Evolutionary conservation across 2,113 vertebrate genomes (phyloP).

Genomic region (Microcebus tavaratra): DNA sequence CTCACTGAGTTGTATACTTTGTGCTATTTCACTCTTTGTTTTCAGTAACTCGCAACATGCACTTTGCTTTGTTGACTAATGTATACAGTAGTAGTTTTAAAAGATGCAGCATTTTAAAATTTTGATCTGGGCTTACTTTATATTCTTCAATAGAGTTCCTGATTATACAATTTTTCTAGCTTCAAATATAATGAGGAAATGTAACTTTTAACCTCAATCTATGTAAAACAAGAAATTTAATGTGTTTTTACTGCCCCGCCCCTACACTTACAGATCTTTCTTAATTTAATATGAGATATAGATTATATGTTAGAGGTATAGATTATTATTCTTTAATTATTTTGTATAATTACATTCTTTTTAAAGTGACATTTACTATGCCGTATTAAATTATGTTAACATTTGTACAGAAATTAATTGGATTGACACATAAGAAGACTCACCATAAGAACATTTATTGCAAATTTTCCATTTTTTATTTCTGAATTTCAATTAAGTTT

Average conservation of each 20-base stretch:
- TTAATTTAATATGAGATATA: not conserved
- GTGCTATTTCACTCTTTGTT: not conserved
- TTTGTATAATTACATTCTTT: not conserved
- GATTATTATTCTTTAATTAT: not conserved
- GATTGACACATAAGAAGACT: not conserved
- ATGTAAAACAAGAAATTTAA: not conserved
- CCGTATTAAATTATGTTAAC: not conserved
- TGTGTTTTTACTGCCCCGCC: not conserved
- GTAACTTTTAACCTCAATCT: not conserved
- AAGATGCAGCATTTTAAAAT: not conserved
- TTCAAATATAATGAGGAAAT: not conserved
- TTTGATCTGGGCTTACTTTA: not conserved
- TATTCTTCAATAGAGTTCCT: not conserved
- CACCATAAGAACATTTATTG: not conserved
- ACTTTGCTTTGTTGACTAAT: not conserved
- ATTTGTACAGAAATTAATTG: not conserved
- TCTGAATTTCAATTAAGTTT: constrained; percentile 15
- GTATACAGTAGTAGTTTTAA: constrained; percentile 21
- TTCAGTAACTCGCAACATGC: not conserved
- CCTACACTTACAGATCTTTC: not conserved
- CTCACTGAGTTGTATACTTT: not conserved
- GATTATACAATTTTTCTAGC: not conserved
- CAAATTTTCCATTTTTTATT: not conserved
- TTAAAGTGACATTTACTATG: not conserved
- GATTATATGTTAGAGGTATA: not conserved